Evolutionary conservation across 2,888 invertebrate genomes (phyloP).

Genomic region (Drosophila mettleri): DNA sequence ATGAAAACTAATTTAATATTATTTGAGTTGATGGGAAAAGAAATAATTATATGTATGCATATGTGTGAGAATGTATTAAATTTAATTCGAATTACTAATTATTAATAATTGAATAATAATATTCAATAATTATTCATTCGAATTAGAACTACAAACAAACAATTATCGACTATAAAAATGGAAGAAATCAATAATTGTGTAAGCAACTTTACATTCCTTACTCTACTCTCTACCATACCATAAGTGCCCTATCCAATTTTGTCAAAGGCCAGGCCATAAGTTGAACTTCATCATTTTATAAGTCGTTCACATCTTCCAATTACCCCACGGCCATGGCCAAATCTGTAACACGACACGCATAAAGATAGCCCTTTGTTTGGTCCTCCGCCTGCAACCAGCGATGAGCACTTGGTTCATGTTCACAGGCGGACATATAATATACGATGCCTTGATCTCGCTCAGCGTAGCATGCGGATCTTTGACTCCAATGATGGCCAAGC

Average conservation of each 20-base stretch:
- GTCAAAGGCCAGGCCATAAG: not conserved
- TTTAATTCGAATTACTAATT: no score
- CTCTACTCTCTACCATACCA: no score
- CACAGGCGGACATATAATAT: not conserved
- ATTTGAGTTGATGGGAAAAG: not conserved
- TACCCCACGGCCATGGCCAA: not conserved
- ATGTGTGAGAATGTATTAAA: no score
- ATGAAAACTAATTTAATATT: not conserved
- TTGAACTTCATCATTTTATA: not conserved
- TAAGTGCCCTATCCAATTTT: not conserved
- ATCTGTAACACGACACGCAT: constrained; percentile 1
- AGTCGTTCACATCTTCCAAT: not conserved
- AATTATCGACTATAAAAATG: no score
- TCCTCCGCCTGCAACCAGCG: not conserved
- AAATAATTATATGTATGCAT: not conserved
- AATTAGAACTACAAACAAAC: no score
- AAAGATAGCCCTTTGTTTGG: not conserved
- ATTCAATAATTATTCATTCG: no score
- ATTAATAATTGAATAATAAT: not conserved
- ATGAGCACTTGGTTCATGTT: not conserved
- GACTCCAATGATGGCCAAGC: not conserved
- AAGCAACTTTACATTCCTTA: no score
- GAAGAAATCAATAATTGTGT: no score
- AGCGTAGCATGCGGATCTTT: not conserved
- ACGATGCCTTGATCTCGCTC: not conserved